Percentiles rank a stretch among this genome's conserved stretches.
These are phyloP conservation scores for Hipposideros larvatus DNA, from an alignment of 2,797 vertebrate genomes.

Conservation along the genomic window DNA sequence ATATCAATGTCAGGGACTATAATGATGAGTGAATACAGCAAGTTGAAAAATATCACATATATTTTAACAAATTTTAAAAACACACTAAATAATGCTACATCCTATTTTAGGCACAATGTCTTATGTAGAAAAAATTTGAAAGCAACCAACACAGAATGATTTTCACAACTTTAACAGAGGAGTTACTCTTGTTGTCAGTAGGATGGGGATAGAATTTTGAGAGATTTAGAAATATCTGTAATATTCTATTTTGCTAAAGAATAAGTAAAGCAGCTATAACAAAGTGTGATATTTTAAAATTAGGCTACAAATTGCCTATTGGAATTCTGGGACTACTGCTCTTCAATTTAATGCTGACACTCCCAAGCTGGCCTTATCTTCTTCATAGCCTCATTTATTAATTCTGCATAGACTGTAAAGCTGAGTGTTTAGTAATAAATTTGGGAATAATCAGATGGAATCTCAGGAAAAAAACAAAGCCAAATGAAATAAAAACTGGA, in stretches of 20 bases:
- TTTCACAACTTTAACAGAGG: not conserved
- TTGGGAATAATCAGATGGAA: not conserved
- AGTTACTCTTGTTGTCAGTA: not conserved
- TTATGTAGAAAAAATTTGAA: constrained; percentile 53
- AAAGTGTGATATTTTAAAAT: constrained; percentile 42
- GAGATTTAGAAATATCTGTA: constrained; percentile 34
- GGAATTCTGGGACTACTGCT: not conserved
- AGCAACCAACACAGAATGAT: not conserved
- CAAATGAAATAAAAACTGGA: not conserved
- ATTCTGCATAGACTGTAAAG: not conserved
- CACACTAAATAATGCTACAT: not conserved
- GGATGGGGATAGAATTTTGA: not conserved
- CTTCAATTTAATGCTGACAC: not conserved
- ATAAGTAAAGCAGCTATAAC: not conserved
- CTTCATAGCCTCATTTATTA: not conserved
- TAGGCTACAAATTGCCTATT: not conserved
- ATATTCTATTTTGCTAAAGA: constrained; percentile 56
- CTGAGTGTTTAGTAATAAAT: not conserved
- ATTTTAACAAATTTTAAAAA: constrained; percentile 54
- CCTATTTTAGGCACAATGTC: not conserved
- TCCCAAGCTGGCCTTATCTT: not conserved
- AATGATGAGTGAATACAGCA: constrained; percentile 1
- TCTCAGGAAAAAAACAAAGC: not conserved
- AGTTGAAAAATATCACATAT: constrained; percentile 40
- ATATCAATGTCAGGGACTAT: not conserved